phyloP scores from a whole-genome alignment of 2,113 vertebrate species.

The Oryzias woworae region DNA sequence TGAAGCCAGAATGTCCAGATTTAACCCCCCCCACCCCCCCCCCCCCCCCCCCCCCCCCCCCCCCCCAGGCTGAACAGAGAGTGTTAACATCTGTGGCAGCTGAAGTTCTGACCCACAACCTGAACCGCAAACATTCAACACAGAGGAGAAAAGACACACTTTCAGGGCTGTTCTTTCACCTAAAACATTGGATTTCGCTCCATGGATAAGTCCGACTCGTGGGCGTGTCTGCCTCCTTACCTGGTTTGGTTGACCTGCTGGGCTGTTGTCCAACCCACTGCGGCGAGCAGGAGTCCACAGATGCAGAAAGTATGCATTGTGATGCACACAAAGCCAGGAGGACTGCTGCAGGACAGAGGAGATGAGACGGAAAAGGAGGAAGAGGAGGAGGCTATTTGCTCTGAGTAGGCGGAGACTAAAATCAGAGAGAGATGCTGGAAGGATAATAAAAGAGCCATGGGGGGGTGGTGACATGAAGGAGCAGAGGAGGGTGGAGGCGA shows the following conservation, averaged over 20 bases:
- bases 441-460: slow-evolving; percentile 24
- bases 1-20: slow-evolving; percentile 40
- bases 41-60: slow-evolving; percentile 53
- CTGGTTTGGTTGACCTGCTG: slow-evolving; percentile 70
- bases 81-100: slow-evolving; percentile 58
- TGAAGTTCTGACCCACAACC: slow-evolving; percentile 39
- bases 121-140: slow-evolving; percentile 37
- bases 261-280: slow-evolving; percentile 53
- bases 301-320: slow-evolving; percentile 55
- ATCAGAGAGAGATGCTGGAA: slow-evolving; percentile 40
- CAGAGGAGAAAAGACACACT: background rate
- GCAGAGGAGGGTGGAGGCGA: slow-evolving; percentile 20
- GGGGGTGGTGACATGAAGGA: slow-evolving; percentile 37
- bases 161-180: too few relatives aligned
- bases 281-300: slow-evolving; percentile 57
- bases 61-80: slow-evolving; percentile 48
- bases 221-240: slow-evolving; percentile 46
- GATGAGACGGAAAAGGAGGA: slow-evolving; percentile 28
- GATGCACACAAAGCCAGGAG: slow-evolving; percentile 20
- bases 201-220: background rate
- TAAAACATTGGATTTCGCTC: too few relatives aligned
- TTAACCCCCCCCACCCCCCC: slow-evolving; percentile 42
- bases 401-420: slow-evolving; percentile 52
- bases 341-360: slow-evolving; percentile 39
- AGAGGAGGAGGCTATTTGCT: slow-evolving; percentile 26